A percentile compares a stretch with the other conserved stretches of the same genome.
Evolutionary conservation across 1,140 invertebrate genomes (phyloP).

Genomic region (Halesus radiatus): DNA sequence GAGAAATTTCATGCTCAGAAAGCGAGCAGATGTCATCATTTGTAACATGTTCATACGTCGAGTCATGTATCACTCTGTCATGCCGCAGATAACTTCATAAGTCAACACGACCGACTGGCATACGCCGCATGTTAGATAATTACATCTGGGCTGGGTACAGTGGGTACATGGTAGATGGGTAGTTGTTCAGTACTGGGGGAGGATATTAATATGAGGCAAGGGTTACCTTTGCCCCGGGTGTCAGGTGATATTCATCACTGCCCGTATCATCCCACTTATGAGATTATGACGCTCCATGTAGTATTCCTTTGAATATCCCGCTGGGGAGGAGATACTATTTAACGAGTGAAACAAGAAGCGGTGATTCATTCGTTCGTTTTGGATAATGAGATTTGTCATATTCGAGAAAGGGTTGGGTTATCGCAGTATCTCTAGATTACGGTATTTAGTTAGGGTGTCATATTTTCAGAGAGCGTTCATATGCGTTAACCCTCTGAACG

Average conservation of each 20-base stretch:
- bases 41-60: constrained; percentile 40
- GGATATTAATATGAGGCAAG: constrained; percentile 49
- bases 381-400: constrained; percentile 33
- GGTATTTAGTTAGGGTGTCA: constrained; percentile 11
- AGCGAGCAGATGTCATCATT: constrained; percentile 38
- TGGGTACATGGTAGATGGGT: too few relatives aligned
- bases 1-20: constrained; percentile 32
- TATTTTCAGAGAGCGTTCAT: neutral
- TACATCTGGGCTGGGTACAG: constrained; percentile 9
- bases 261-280: constrained; percentile 45
- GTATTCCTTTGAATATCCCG: constrained; percentile 34
- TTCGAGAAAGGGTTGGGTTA: constrained; percentile 6
- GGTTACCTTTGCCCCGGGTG: constrained; percentile 43
- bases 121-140: constrained; percentile 35
- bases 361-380: constrained; percentile 30
- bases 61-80: constrained; percentile 46
- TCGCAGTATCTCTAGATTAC: constrained; percentile 5
- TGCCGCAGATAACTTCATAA: constrained; percentile 47
- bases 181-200: constrained; percentile 7
- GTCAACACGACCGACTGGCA: constrained; percentile 26
- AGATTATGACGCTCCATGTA: constrained; percentile 44
- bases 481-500: too few relatives aligned
- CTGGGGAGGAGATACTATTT: constrained; percentile 14
- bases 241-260: constrained; percentile 47
- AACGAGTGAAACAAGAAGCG: constrained; percentile 37